These are phyloP conservation scores for Spilogale gracilis DNA, from an alignment of 2,113 vertebrate species.

Conservation along the genomic window DNA sequence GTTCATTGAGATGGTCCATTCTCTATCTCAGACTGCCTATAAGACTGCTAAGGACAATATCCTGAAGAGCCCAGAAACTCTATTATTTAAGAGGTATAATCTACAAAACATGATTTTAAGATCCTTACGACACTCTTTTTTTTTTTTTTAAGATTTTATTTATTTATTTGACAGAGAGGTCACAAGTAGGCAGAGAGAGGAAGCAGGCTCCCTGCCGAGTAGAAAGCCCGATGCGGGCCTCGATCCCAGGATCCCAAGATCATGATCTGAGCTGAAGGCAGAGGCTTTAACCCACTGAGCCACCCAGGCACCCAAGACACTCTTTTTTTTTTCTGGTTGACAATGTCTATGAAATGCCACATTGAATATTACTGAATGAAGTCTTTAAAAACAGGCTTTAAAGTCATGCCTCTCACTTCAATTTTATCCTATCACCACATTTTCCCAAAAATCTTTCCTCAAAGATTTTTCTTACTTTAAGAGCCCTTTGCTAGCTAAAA, in stretches of 20 bases:
- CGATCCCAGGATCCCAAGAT: too few relatives aligned
- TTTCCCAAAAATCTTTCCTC: slow-evolving; percentile 1
- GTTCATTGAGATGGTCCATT: neutral
- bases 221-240: too few relatives aligned
- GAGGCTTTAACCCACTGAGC: too few relatives aligned
- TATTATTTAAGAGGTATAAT: neutral
- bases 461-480: neutral
- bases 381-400: neutral
- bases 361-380: neutral
- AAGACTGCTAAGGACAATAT: neutral
- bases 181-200: too few relatives aligned
- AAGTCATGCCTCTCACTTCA: neutral
- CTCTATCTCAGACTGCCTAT: neutral
- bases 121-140: neutral
- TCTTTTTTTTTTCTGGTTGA: neutral
- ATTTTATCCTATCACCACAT: neutral
- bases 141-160: too few relatives aligned
- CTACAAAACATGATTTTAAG: neutral
- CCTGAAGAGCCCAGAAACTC: neutral
- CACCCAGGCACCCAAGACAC: too few relatives aligned
- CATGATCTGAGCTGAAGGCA: too few relatives aligned
- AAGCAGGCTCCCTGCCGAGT: too few relatives aligned
- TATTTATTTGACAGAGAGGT: too few relatives aligned
- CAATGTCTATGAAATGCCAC: neutral
- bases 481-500: neutral